phyloP scores from a whole-genome alignment of 2,888 invertebrate species.

The Lypha dubia region DNA sequence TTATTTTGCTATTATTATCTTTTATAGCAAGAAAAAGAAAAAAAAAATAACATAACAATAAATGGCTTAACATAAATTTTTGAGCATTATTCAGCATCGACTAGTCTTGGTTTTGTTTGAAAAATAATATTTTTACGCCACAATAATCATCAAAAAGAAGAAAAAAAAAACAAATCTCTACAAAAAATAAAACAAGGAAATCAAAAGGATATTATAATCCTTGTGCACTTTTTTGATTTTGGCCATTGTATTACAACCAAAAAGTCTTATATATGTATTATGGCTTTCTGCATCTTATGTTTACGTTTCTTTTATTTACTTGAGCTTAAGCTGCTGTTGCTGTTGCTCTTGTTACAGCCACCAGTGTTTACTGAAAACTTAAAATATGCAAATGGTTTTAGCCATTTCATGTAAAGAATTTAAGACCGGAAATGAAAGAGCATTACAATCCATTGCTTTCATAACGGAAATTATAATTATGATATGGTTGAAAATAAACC shows the following conservation, averaged over 20 bases:
- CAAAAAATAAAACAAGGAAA: slow-evolving; percentile 10
- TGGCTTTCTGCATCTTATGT: slow-evolving; percentile 16
- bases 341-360: slow-evolving; percentile 8
- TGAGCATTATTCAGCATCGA: slow-evolving; percentile 1
- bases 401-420: slow-evolving; percentile 51
- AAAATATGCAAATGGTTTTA: slow-evolving; percentile 41
- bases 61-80: slow-evolving; percentile 60
- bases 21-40: not conserved
- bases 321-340: not conserved
- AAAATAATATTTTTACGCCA: slow-evolving; percentile 8
- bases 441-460: slow-evolving; percentile 53
- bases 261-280: slow-evolving; percentile 1
- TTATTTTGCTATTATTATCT: too few species aligned
- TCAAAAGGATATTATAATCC: slow-evolving; percentile 31
- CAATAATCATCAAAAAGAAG: slow-evolving; percentile 5
- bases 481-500: slow-evolving; percentile 1
- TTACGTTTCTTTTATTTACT: slow-evolving; percentile 1
- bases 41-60: slow-evolving; percentile 30
- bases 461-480: slow-evolving; percentile 57
- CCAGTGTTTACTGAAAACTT: slow-evolving; percentile 8
- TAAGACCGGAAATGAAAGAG: slow-evolving; percentile 56
- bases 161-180: not conserved
- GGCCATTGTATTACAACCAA: slow-evolving; percentile 15
- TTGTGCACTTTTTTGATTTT: slow-evolving; percentile 21
- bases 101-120: not conserved